These are phyloP conservation scores for Hippotragus niger DNA, from an alignment of 2,113 vertebrate genomes.

Conservation along the genomic window DNA sequence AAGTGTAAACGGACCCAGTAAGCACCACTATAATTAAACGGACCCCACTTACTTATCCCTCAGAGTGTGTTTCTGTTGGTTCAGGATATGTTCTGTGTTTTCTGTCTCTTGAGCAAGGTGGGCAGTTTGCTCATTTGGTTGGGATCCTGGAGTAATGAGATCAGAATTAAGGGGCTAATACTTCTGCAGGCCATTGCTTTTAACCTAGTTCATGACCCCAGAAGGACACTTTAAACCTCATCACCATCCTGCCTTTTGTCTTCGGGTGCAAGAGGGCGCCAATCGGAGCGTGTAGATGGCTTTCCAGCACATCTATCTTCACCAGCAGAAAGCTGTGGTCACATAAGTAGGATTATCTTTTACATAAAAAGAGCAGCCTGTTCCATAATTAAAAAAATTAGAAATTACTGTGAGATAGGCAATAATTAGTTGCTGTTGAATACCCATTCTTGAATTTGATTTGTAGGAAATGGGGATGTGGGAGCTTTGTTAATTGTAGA, in stretches of 20 bases:
- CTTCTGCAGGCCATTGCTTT: neutral
- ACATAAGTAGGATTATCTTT: neutral
- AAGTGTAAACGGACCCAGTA: neutral
- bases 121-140: neutral
- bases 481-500: neutral
- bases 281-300: neutral
- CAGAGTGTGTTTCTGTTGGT: neutral
- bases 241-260: neutral
- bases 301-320: neutral
- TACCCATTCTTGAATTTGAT: neutral
- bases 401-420: neutral
- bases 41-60: neutral
- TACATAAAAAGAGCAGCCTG: neutral
- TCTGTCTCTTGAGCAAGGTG: neutral
- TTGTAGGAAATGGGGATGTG: neutral
- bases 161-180: neutral
- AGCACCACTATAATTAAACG: neutral
- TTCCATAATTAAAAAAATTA: neutral
- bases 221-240: neutral
- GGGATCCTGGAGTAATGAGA: conserved; percentile 19
- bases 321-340: neutral
- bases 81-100: neutral
- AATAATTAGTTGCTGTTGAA: neutral
- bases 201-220: neutral
- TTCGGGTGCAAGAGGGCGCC: neutral